phyloP scores from a whole-genome alignment of 2,113 vertebrate species.

The Ameiurus melas region DNA sequence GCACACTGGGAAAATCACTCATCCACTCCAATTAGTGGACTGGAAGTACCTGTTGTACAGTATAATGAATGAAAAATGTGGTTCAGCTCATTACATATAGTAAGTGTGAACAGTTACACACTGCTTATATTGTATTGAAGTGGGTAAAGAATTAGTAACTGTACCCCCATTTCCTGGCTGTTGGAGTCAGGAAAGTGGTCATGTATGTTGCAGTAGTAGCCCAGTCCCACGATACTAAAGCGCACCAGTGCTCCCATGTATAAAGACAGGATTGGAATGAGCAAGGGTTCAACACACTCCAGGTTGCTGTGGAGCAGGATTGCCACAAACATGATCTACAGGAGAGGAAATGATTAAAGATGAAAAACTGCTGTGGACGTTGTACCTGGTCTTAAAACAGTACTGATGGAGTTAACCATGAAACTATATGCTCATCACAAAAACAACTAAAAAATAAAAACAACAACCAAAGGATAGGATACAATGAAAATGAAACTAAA shows the following conservation, averaged over 20 bases:
- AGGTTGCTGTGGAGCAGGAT: constrained; percentile 87
- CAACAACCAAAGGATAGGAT: not conserved
- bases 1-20: not conserved
- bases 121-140: not conserved
- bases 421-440: not conserved
- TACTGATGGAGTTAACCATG: not conserved
- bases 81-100: not conserved
- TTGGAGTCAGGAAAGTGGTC: constrained; percentile 83
- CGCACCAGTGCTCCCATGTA: constrained; percentile 88
- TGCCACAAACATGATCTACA: constrained; percentile 84
- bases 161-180: constrained; percentile 83
- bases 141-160: not conserved
- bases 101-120: not conserved
- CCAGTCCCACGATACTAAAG: constrained; percentile 83
- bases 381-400: not conserved
- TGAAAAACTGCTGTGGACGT: not conserved
- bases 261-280: constrained; percentile 86
- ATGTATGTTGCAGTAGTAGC: constrained; percentile 85
- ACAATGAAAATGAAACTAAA: not conserved
- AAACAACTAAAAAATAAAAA: not conserved
- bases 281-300: constrained; percentile 83
- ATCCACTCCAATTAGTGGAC: not conserved
- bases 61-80: not conserved
- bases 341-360: constrained; percentile 32
- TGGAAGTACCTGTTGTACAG: not conserved